These are phyloP conservation scores for Corydoras maculifer DNA, from an alignment of 2,113 vertebrate species.

Conservation along the genomic window DNA sequence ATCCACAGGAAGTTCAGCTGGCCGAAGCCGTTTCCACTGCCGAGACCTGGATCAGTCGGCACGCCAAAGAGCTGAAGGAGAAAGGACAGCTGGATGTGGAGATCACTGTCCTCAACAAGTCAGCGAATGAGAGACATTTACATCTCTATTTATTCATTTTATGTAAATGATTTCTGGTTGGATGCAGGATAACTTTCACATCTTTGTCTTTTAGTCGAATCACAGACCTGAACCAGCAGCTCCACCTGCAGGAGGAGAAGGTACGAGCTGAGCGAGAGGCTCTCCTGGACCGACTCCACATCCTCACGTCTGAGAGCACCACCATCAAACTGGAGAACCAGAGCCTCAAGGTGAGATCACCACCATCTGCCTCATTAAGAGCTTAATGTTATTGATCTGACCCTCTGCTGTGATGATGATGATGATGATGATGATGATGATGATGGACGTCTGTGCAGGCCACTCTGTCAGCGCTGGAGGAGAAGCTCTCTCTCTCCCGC, in stretches of 20 bases:
- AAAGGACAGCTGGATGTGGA: constrained; percentile 76
- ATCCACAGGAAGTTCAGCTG: constrained; percentile 69
- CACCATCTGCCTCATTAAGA: not conserved
- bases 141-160: too few relatives aligned
- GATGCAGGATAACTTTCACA: not conserved
- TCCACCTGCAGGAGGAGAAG: constrained; percentile 68
- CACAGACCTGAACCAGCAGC: constrained; percentile 71
- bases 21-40: constrained; percentile 65
- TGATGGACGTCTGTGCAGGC: constrained; percentile 57
- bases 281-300: constrained; percentile 69
- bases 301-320: constrained; percentile 63
- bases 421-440: not conserved
- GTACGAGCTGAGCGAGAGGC: constrained; percentile 63
- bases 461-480: constrained; percentile 66
- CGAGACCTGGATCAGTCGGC: constrained; percentile 74
- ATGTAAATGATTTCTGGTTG: too few relatives aligned
- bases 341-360: constrained; percentile 70
- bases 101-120: constrained; percentile 77
- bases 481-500: constrained; percentile 73
- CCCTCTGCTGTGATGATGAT: too few relatives aligned
- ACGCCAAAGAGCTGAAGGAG: constrained; percentile 72
- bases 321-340: constrained; percentile 76
- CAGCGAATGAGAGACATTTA: constrained; percentile 17
- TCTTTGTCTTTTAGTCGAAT: constrained; percentile 62
- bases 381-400: too few relatives aligned